Conservation (phyloP, 1,140 invertebrate genomes). For the Calephelis virginiensis region DNA sequence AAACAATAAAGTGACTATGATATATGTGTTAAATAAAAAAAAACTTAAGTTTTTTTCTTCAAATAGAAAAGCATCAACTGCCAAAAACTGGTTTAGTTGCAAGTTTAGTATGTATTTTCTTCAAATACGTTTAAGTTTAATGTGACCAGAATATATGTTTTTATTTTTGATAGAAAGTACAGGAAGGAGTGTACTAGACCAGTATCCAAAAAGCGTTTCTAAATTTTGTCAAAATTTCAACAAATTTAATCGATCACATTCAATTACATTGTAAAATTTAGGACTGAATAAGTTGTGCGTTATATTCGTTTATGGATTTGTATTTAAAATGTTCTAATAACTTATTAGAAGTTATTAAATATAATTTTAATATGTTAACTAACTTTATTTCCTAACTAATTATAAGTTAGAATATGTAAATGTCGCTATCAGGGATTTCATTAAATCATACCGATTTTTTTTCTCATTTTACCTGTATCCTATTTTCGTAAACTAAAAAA, state of each 20-base stretch:
- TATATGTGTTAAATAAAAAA: too few relatives aligned
- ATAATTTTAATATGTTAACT: neutral
- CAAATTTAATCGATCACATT: constrained; percentile 30
- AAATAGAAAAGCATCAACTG: too few relatives aligned
- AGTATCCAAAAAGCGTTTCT: neutral
- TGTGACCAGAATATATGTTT: too few relatives aligned
- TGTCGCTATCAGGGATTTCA: neutral
- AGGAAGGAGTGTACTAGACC: too few relatives aligned
- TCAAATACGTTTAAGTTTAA: too few relatives aligned
- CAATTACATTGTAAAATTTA: constrained; percentile 26
- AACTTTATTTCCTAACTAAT: constrained; percentile 1
- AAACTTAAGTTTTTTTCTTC: too few relatives aligned
- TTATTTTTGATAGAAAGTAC: too few relatives aligned
- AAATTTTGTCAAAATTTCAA: neutral
- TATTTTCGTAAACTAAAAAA: too few relatives aligned
- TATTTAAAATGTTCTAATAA: neutral
- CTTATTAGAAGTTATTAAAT: neutral
- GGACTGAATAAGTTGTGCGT: constrained; percentile 51
- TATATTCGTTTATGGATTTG: constrained; percentile 32
- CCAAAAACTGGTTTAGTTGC: too few relatives aligned
- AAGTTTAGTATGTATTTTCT: too few relatives aligned
- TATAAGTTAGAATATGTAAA: neutral
- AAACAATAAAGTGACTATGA: too few relatives aligned
- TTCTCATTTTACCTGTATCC: neutral
- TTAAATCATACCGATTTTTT: neutral